phyloP scores from a whole-genome alignment of 2,113 vertebrate species.

The Numenius arquata region DNA sequence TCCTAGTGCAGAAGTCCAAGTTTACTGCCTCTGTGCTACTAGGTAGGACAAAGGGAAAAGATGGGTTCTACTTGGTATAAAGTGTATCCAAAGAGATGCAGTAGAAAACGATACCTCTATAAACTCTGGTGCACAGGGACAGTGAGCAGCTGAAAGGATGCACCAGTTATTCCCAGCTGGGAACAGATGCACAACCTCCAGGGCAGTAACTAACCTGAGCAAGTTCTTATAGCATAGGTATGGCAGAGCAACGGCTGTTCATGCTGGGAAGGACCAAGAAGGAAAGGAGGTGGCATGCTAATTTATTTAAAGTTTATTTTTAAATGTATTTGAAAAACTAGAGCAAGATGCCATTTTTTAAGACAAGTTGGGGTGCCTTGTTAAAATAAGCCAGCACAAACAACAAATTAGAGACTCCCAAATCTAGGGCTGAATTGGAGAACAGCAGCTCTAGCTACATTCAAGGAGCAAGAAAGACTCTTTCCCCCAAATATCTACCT shows the following conservation, averaged over 20 bases:
- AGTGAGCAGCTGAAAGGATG: not conserved
- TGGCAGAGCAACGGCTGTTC: not conserved
- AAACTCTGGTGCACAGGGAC: not conserved
- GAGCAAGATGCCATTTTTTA: not conserved
- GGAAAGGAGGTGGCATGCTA: not conserved
- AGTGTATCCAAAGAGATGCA: not conserved
- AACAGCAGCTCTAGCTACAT: not conserved
- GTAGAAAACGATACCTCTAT: not conserved
- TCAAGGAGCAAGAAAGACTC: not conserved
- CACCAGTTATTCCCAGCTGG: not conserved
- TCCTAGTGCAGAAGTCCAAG: not conserved
- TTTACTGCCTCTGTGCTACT: not conserved
- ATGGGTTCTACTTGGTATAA: not conserved
- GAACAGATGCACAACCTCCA: not conserved
- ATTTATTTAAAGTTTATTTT: not conserved
- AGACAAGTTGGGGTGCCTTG: not conserved
- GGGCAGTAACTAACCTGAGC: not conserved
- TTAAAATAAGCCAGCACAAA: not conserved
- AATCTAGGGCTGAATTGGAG: not conserved
- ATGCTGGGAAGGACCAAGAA: not conserved
- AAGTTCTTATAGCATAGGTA: not conserved
- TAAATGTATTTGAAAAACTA: not conserved
- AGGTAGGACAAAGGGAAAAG: not conserved
- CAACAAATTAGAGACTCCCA: not conserved
- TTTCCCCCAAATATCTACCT: not conserved